Evolutionary conservation across 2,113 vertebrate species (phyloP).

Genomic region (Pipra filicauda): DNA sequence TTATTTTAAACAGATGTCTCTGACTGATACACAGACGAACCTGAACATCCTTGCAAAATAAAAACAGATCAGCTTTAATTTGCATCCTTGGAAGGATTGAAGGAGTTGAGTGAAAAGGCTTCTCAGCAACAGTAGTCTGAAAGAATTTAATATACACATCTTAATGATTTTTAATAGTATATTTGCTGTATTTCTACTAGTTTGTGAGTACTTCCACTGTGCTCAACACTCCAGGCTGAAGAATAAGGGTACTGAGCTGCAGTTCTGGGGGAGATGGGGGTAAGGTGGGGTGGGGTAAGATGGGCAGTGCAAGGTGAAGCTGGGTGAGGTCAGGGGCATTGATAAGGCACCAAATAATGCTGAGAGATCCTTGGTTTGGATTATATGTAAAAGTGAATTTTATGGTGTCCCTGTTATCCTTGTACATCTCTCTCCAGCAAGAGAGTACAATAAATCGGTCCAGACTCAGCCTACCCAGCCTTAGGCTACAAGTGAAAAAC

Average conservation of each 20-base stretch:
- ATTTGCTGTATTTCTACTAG: not conserved
- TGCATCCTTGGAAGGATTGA: not conserved
- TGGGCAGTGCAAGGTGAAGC: not conserved
- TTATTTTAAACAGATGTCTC: not conserved
- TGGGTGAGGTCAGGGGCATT: not conserved
- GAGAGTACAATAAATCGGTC: not conserved
- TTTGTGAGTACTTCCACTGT: not conserved
- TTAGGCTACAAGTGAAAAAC: not conserved
- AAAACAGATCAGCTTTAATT: not conserved
- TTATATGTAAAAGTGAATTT: not conserved
- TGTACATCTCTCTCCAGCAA: not conserved
- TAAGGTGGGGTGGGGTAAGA: accelerated
- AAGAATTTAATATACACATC: not conserved
- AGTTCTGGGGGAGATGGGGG: accelerated
- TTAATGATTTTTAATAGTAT: not conserved
- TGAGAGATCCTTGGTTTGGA: not conserved
- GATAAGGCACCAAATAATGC: not conserved
- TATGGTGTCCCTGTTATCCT: not conserved
- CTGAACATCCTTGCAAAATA: not conserved
- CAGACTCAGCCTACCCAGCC: not conserved
- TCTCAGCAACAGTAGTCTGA: not conserved
- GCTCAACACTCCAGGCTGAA: not conserved
- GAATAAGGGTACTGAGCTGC: not conserved
- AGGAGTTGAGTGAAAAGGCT: not conserved
- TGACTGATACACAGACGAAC: not conserved